Conservation (phyloP, 2,797 vertebrate species). For the Parambassis ranga region DNA sequence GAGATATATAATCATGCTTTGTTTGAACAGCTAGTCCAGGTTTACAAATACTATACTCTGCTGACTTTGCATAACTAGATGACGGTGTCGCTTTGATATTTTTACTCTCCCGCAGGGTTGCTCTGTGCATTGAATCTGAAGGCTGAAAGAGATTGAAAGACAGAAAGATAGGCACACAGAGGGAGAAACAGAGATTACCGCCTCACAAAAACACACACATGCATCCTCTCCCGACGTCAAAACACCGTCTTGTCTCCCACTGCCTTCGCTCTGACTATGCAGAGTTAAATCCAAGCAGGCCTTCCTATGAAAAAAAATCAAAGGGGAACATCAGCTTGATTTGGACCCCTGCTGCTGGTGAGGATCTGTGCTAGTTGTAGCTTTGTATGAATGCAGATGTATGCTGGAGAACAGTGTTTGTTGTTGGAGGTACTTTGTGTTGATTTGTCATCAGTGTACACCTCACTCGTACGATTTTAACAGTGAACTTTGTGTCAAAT, state of each 20-base stretch:
- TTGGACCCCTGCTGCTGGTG: slow-evolving; percentile 88
- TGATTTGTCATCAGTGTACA: too few species aligned
- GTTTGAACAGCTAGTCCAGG: slow-evolving; percentile 36
- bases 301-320: slow-evolving; percentile 87
- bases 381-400: slow-evolving; percentile 47
- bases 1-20: slow-evolving; percentile 56
- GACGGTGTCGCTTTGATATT: slow-evolving; percentile 18
- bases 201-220: slow-evolving; percentile 1
- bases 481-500: too few species aligned
- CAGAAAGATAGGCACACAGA: slow-evolving; percentile 1
- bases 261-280: slow-evolving; percentile 81
- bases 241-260: slow-evolving; percentile 73
- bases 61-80: slow-evolving; percentile 55
- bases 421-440: slow-evolving; percentile 7
- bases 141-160: slow-evolving; percentile 29
- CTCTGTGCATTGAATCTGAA: slow-evolving; percentile 25
- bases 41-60: slow-evolving; percentile 54
- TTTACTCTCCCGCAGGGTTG: slow-evolving; percentile 5
- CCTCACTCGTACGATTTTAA: too few species aligned
- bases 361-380: slow-evolving; percentile 52
- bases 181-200: slow-evolving; percentile 37
- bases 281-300: slow-evolving; percentile 89
- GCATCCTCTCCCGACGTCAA: slow-evolving; percentile 67
- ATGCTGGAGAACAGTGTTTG: slow-evolving; percentile 15
- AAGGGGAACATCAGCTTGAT: slow-evolving; percentile 87